Evolutionary conservation across 1,140 invertebrate genomes (phyloP).

Genomic region (Procambarus clarkii): DNA sequence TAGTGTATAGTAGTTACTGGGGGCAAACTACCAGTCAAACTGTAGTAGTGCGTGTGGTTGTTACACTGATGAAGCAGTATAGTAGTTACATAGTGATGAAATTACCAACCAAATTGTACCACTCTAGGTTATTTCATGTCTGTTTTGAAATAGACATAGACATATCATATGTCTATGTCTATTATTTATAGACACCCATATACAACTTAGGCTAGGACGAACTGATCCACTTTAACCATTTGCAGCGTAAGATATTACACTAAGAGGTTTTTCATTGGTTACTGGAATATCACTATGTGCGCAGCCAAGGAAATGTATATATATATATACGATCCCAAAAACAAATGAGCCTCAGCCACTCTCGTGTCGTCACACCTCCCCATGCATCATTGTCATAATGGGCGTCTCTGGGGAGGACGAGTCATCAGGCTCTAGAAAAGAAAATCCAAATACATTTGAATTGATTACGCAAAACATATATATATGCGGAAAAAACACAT

Average conservation of each 20-base stretch:
- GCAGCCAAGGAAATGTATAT: not conserved
- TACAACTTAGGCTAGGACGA: not conserved
- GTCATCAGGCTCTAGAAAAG: conserved; percentile 67
- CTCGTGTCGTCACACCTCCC: conserved; percentile 71
- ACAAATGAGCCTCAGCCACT: conserved; percentile 23
- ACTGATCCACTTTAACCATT: not conserved
- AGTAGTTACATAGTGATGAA: too few relatives aligned
- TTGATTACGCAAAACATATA: too few relatives aligned
- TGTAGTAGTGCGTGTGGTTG: not conserved
- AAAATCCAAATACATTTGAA: not conserved
- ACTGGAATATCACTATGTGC: not conserved
- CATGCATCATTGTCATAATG: conserved; percentile 71
- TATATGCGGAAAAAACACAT: too few relatives aligned
- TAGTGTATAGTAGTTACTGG: not conserved
- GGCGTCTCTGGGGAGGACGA: conserved; percentile 68
- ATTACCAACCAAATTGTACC: too few relatives aligned
- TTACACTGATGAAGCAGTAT: not conserved
- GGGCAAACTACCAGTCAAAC: not conserved
- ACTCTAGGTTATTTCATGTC: too few relatives aligned
- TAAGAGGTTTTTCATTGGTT: not conserved
- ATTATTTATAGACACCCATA: not conserved
- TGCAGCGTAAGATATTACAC: not conserved
- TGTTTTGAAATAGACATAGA: too few relatives aligned
- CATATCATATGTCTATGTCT: too few relatives aligned
- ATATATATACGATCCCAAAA: not conserved